Evolutionary conservation across 2,797 vertebrate species (phyloP).

Genomic region (Chelonia mydas): DNA sequence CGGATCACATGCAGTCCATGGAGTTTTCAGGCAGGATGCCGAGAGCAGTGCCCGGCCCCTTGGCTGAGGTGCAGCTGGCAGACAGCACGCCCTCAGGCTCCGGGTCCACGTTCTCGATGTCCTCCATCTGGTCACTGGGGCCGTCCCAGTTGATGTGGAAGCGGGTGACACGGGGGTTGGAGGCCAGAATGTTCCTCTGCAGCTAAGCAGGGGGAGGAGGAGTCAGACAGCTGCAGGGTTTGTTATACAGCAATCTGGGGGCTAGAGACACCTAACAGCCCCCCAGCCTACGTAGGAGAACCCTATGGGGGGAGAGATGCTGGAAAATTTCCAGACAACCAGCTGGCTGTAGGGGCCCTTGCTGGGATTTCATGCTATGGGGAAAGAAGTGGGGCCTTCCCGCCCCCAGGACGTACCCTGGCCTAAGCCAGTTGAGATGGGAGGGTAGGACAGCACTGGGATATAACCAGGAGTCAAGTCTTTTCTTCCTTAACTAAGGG

Average conservation of each 20-base stretch:
- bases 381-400: background rate
- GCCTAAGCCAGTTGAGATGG: background rate
- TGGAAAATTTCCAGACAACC: background rate
- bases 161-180: conserved; percentile 92
- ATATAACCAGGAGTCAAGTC: background rate
- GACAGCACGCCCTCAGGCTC: conserved; percentile 85
- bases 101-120: conserved; percentile 91
- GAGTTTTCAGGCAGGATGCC: conserved; percentile 91
- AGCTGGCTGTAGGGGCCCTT: background rate
- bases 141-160: conserved; percentile 97
- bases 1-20: conserved; percentile 91
- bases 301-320: background rate
- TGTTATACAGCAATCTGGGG: background rate
- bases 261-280: background rate
- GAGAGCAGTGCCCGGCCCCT: conserved; percentile 79
- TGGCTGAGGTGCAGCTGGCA: conserved; percentile 85
- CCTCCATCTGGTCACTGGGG: conserved; percentile 87
- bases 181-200: conserved; percentile 93
- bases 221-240: background rate
- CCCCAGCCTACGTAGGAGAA: background rate
- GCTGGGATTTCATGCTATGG: background rate
- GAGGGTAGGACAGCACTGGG: background rate
- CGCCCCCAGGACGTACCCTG: background rate
- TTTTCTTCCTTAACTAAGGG: background rate
- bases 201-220: conserved; percentile 80